phyloP scores from a whole-genome alignment of 2,888 invertebrate species.

The Lissonota sp. region DNA sequence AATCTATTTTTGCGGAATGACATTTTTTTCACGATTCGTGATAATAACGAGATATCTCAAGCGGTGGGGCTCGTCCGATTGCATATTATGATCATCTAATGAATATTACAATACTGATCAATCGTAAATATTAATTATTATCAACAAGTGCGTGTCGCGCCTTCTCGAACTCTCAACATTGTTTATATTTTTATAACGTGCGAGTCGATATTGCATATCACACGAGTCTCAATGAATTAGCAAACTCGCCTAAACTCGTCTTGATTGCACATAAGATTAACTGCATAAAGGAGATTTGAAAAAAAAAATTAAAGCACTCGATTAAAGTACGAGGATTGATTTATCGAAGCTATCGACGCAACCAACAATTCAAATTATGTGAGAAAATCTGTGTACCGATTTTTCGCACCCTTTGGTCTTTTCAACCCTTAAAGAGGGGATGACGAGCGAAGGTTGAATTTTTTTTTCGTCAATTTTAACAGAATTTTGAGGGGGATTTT shows the following conservation, averaged over 20 bases:
- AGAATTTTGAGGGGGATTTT: no score
- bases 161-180: not conserved
- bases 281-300: conserved; percentile 6
- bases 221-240: conserved; percentile 8
- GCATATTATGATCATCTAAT: conserved; percentile 14
- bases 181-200: not conserved
- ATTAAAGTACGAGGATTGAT: not conserved
- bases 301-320: not conserved
- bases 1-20: no score
- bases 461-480: no score
- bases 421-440: no score
- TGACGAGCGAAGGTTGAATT: no score
- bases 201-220: not conserved
- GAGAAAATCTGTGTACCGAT: no score
- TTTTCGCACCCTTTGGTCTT: no score
- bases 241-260: conserved; percentile 21
- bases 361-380: no score
- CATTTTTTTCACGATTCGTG: not conserved
- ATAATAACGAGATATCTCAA: conserved; percentile 3
- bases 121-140: not conserved
- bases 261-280: conserved; percentile 9
- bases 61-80: conserved; percentile 5
- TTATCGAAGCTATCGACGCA: not conserved
- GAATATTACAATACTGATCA: conserved; percentile 11
- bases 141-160: conserved; percentile 11